Evolutionary conservation across 2,888 invertebrate species (phyloP), one percentile per base, ranked within the genome.

Genomic region (Chloroclystis v-ata): DNA sequence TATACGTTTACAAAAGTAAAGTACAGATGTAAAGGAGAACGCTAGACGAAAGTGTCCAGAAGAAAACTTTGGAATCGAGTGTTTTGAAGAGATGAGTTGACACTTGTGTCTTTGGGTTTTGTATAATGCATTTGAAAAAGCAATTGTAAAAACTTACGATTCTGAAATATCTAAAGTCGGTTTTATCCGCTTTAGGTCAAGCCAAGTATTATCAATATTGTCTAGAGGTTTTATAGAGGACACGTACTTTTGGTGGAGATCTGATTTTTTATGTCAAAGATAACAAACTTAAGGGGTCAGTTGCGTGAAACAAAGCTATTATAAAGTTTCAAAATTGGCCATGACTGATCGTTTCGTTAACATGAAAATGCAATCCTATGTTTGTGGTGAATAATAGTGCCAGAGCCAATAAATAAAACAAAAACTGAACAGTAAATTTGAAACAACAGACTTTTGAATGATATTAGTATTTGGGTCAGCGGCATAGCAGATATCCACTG

Each of bases 391-490:
- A n/a, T 1, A 11, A 8, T 8, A 16, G 28, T 10, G 16, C 4
- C 33, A 26, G 35, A 49, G n/a, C 42, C 7, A 26, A 13, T 20
- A 26, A 13, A 24, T 32, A 8, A 37, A 6, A 43, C 20, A 33
- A 46, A 43, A 46, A 13, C 13, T 2, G 20, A 46, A 50, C 46
- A 37, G 46, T 50, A 29, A 43, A 46, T 38, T 43, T 42, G n/a
- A 50, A 46, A 50, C 45, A 46, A 50, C 40, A 47, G 40, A 47
- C 40, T 37, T 41, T 49, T 62, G 61, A 66, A 65, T 59, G 61
- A 61, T 59, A 47, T 59, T 59, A 57, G 47, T 55, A 65, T 65
- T 64, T 67, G 60, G 70, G 71, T 67, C 67, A 62, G 45, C 35
- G 59, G 58, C 59, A 59, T 65, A 54, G 55, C 59, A 60, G 60